Conservation (phyloP, 1,140 invertebrate species). For the Drosophila sp. region DNA sequence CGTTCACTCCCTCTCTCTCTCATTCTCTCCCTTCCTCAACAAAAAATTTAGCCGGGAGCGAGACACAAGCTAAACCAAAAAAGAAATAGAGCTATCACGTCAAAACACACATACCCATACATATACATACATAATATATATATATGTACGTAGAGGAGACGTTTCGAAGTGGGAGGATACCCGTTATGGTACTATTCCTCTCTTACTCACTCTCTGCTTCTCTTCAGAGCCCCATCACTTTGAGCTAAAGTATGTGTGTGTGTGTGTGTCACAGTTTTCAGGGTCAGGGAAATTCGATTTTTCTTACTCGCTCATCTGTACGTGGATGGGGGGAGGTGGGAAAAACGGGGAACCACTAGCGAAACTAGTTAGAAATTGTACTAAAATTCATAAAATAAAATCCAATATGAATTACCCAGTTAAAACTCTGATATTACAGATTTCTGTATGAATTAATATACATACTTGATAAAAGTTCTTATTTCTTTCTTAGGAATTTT, state of each 20-base stretch:
- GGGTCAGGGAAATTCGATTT: slow-evolving; percentile 80
- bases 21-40: slow-evolving; percentile 40
- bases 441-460: no score
- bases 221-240: background rate
- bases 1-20: background rate
- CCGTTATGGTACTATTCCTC: slow-evolving; percentile 59
- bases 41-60: slow-evolving; percentile 45
- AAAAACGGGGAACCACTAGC: slow-evolving; percentile 16
- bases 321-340: slow-evolving; percentile 24
- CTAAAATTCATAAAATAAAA: background rate
- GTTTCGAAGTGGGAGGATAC: slow-evolving; percentile 55
- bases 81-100: slow-evolving; percentile 16
- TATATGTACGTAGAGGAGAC: slow-evolving; percentile 16
- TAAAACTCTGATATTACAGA: no score
- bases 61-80: slow-evolving; percentile 39
- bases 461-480: no score
- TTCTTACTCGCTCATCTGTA: slow-evolving; percentile 38
- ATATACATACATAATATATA: slow-evolving; percentile 16
- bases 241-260: slow-evolving; percentile 5
- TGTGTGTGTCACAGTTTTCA: slow-evolving; percentile 65
- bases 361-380: background rate
- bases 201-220: slow-evolving; percentile 28
- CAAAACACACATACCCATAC: slow-evolving; percentile 18
- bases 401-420: no score
- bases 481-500: background rate